Conservation (phyloP, 2,113 vertebrate species). For the Tricholaema leucomelas region DNA sequence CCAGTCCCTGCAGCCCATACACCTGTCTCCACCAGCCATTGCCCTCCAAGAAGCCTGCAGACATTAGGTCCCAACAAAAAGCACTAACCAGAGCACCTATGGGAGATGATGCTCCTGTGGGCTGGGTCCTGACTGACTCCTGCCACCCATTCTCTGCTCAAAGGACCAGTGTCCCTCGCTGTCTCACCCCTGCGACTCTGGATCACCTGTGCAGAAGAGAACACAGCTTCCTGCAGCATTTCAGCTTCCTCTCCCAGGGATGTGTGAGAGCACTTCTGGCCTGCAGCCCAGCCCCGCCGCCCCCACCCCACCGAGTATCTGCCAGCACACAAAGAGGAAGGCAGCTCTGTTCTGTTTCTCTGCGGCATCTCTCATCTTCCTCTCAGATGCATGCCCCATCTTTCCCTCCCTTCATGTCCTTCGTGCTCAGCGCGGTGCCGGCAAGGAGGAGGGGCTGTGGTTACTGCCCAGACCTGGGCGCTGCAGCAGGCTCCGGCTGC, state of each 20-base stretch:
- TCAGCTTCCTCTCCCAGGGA: neutral
- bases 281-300: neutral
- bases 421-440: fast-evolving
- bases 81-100: fast-evolving
- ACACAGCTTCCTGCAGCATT: neutral
- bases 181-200: neutral
- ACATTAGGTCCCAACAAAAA: neutral
- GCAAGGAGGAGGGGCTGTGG: fast-evolving
- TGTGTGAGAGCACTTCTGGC: neutral
- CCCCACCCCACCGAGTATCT: neutral
- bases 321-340: neutral
- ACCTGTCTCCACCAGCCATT: neutral
- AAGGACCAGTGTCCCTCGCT: neutral
- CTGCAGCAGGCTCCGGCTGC: fast-evolving
- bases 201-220: neutral
- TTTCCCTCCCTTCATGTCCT: neutral
- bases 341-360: neutral
- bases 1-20: neutral
- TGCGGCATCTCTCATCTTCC: neutral
- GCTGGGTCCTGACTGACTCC: neutral
- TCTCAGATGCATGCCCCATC: neutral
- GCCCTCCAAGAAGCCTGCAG: neutral
- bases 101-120: fast-evolving
- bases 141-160: neutral
- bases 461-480: neutral